Evolutionary conservation across 2,888 invertebrate species (phyloP).

Genomic region (Drosophila neotestacea): DNA sequence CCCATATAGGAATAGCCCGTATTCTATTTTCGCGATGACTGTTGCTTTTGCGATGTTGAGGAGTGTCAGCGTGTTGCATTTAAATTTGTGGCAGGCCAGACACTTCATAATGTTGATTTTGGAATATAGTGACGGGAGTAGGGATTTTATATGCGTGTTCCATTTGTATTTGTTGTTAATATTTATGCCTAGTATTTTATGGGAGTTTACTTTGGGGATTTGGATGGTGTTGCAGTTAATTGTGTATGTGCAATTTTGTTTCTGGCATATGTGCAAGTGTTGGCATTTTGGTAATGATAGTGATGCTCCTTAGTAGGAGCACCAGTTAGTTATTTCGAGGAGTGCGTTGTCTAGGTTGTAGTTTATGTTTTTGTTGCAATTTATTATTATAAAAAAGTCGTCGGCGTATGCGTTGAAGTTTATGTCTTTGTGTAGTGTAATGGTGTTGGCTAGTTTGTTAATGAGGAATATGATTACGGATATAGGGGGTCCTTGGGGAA

Average conservation of each 20-base stretch:
- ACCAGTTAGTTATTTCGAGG: conserved; percentile 9
- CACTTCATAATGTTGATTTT: background rate
- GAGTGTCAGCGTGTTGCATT: no score
- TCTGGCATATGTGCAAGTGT: no score
- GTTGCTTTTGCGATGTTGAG: no score
- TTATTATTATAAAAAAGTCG: conserved; percentile 17
- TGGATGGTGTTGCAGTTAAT: no score
- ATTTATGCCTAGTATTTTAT: no score
- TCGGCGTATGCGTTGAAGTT: conserved; percentile 14
- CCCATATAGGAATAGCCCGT: no score
- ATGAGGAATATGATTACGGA: conserved; percentile 15
- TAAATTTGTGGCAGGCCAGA: no score
- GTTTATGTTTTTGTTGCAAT: conserved; percentile 1
- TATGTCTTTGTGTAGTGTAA: background rate
- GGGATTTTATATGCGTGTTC: background rate
- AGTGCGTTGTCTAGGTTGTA: conserved; percentile 13
- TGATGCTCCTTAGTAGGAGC: conserved; percentile 14
- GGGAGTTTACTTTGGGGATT: no score
- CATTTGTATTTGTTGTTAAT: background rate
- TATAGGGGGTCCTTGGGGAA: conserved; percentile 10
- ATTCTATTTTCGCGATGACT: no score
- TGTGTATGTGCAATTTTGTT: no score
- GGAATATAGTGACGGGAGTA: background rate
- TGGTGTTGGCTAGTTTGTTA: background rate
- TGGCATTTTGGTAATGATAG: background rate